Percentiles rank a stretch among this genome's conserved stretches.
Evolutionary conservation across 2,797 vertebrate species (phyloP).

Genomic region (Dipus sagitta): DNA sequence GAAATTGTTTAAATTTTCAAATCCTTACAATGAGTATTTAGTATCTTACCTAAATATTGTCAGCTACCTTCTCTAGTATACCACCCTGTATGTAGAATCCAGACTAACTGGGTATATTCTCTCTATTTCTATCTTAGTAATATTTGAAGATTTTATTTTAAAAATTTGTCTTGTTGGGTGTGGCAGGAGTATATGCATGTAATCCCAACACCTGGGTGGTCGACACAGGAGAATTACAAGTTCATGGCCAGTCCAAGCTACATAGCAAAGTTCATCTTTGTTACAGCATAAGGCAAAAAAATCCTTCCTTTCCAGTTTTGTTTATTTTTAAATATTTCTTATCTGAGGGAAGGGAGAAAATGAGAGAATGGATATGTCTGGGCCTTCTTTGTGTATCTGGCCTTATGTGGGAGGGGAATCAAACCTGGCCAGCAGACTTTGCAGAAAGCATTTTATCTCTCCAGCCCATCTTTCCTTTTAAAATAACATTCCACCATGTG

Average conservation of each 20-base stretch:
- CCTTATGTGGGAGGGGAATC: no score
- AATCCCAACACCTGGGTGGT: background rate
- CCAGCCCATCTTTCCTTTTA: background rate
- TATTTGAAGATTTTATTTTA: background rate
- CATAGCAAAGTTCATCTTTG: background rate
- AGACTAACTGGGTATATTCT: background rate
- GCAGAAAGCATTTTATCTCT: no score
- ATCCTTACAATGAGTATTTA: constrained; percentile 9
- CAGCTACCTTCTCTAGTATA: background rate
- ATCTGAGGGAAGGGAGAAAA: no score
- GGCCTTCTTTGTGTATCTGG: no score
- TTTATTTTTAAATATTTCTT: no score
- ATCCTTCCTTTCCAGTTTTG: no score
- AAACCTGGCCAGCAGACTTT: no score
- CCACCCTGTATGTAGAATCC: background rate
- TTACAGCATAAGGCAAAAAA: background rate
- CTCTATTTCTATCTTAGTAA: background rate
- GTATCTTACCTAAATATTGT: background rate
- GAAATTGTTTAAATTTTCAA: constrained; percentile 35
- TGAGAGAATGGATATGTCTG: no score
- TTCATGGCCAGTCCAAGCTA: background rate
- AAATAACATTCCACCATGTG: background rate
- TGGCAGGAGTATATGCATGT: background rate
- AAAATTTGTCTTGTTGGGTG: background rate
- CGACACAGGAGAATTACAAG: background rate